Evolutionary conservation across 1,140 invertebrate genomes (phyloP).

Genomic region (Mizuhopecten yessoensis): DNA sequence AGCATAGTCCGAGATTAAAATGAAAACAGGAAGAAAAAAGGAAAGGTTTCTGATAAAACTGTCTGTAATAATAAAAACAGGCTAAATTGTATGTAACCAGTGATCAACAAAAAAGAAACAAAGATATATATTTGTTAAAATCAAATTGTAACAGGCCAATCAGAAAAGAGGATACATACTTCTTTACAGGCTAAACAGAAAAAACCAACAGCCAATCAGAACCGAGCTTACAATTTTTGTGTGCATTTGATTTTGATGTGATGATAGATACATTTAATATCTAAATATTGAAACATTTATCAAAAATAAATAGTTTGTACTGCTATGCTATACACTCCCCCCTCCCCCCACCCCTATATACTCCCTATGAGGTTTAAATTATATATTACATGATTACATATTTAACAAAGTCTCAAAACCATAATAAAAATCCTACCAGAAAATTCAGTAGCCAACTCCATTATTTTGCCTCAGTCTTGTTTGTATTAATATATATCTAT

Average conservation of each 20-base stretch:
- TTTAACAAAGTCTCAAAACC: too few species aligned
- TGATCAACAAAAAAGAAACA: constrained; percentile 1
- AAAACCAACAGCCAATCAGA: constrained; percentile 38
- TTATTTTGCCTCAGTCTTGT: constrained; percentile 4
- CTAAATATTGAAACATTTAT: too few species aligned
- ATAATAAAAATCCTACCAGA: too few species aligned
- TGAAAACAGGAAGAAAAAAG: neutral
- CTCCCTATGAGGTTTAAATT: too few species aligned
- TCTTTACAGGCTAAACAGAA: constrained; percentile 39
- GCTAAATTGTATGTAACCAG: neutral
- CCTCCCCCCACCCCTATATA: too few species aligned
- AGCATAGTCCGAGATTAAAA: neutral
- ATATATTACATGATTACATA: too few species aligned
- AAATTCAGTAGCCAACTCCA: neutral
- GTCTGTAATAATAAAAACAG: neutral
- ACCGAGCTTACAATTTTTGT: neutral
- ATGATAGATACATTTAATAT: neutral
- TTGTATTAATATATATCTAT: neutral
- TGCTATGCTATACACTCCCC: too few species aligned
- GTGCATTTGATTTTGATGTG: neutral
- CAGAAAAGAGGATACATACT: constrained; percentile 38
- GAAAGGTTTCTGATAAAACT: neutral
- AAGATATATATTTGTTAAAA: constrained; percentile 36
- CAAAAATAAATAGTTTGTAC: too few species aligned
- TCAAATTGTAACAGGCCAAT: constrained; percentile 25